Conservation (phyloP, 2,113 vertebrate genomes). For the Onychostoma macrolepis region DNA sequence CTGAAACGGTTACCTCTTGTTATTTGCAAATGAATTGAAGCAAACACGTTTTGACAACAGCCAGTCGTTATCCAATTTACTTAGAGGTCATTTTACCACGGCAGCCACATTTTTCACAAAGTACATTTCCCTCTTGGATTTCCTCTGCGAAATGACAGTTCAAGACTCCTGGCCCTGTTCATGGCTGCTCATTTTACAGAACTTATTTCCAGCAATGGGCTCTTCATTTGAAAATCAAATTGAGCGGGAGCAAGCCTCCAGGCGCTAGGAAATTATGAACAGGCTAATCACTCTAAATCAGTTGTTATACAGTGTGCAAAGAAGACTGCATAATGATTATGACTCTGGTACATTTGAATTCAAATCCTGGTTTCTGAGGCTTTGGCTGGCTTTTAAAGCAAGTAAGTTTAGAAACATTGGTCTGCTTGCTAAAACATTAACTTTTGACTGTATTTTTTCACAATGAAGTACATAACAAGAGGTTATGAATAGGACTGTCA, state of each 20-base stretch:
- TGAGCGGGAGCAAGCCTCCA: slow-evolving; percentile 55
- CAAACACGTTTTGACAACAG: slow-evolving; percentile 31
- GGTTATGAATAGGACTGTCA: too few relatives aligned
- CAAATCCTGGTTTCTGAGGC: background rate
- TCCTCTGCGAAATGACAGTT: slow-evolving; percentile 22
- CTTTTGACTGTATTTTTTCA: background rate
- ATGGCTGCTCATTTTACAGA: slow-evolving; percentile 51
- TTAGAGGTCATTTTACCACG: background rate
- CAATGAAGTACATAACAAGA: too few relatives aligned
- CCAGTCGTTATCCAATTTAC: slow-evolving; percentile 20
- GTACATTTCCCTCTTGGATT: slow-evolving; percentile 3
- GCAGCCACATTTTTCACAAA: background rate
- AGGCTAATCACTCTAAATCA: slow-evolving; percentile 66
- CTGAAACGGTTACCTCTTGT: background rate
- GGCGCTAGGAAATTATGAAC: slow-evolving; percentile 46
- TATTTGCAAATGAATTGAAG: slow-evolving; percentile 7
- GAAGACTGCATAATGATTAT: slow-evolving; percentile 23
- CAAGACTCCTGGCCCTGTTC: slow-evolving; percentile 7
- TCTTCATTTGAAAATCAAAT: slow-evolving; percentile 68
- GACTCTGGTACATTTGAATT: background rate
- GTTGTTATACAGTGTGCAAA: slow-evolving; percentile 46
- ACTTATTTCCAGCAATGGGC: slow-evolving; percentile 54
- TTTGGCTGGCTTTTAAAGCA: background rate
- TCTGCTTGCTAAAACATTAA: background rate
- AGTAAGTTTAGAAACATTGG: background rate